phyloP scores from a whole-genome alignment of 1,140 invertebrate genomes.

The Pseudoatta argentina region DNA sequence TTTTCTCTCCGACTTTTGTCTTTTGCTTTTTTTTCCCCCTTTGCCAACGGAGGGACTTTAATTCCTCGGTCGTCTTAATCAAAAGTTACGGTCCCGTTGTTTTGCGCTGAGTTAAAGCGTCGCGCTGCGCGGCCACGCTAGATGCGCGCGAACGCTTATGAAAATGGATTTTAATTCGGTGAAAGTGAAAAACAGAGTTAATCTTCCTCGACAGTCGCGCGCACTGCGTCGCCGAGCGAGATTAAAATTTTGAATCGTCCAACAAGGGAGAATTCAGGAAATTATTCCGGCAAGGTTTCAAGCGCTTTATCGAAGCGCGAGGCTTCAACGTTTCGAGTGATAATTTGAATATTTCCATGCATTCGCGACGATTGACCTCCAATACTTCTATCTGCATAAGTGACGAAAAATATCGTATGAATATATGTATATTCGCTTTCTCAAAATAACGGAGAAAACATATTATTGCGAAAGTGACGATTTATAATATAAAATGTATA shows the following conservation, averaged over 20 bases:
- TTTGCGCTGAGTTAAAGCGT: conserved; percentile 67
- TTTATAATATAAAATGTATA: not conserved
- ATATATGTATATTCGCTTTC: not conserved
- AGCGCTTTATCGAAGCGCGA: conserved; percentile 9
- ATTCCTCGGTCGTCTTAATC: conserved; percentile 73
- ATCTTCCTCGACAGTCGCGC: conserved; percentile 41
- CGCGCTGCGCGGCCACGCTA: conserved; percentile 18
- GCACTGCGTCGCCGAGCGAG: not conserved
- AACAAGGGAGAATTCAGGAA: not conserved
- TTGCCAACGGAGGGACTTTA: conserved; percentile 54
- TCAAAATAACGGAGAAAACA: not conserved
- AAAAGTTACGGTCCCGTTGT: conserved; percentile 74
- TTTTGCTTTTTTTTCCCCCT: conserved; percentile 14
- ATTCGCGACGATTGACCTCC: conserved; percentile 4
- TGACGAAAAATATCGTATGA: not conserved
- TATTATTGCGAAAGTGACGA: not conserved
- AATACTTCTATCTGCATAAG: not conserved
- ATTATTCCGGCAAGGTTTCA: conserved; percentile 36
- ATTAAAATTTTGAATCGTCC: conserved; percentile 56
- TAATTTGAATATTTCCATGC: conserved; percentile 37
- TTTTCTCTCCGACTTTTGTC: not conserved
- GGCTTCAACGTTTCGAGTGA: conserved; percentile 13
- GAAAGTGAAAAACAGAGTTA: conserved; percentile 71
- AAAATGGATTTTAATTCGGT: conserved; percentile 72
- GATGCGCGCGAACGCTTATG: conserved; percentile 54